Conservation (phyloP, 2,888 invertebrate species). For the Chrysolina oricalcia region DNA sequence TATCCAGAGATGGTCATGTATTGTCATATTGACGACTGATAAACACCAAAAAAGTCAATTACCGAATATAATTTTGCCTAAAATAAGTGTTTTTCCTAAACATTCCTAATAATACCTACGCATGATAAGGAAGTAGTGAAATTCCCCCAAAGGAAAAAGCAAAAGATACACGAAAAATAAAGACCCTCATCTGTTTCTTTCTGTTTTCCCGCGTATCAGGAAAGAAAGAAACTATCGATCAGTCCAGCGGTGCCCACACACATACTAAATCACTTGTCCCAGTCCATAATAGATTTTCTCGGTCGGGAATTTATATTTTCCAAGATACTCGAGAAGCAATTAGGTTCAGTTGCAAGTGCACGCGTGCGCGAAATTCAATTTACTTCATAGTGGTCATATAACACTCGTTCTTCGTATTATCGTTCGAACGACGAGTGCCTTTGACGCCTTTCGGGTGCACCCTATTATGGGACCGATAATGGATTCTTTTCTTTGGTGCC, state of each 20-base stretch:
- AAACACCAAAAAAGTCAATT: too few species aligned
- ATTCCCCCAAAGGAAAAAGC: too few species aligned
- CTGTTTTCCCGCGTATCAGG: neutral
- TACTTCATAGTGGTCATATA: slow-evolving; percentile 64
- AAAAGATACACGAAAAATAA: neutral
- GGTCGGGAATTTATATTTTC: slow-evolving; percentile 31
- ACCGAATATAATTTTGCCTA: too few species aligned
- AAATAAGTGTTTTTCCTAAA: too few species aligned
- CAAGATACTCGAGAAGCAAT: slow-evolving; percentile 63
- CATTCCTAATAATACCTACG: too few species aligned
- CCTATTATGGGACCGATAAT: slow-evolving; percentile 68
- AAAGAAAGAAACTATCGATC: slow-evolving; percentile 6
- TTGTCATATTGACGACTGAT: too few species aligned
- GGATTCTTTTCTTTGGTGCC: slow-evolving; percentile 58
- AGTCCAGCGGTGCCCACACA: slow-evolving; percentile 20
- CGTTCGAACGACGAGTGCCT: slow-evolving; percentile 46
- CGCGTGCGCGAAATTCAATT: slow-evolving; percentile 69
- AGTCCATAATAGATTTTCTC: slow-evolving; percentile 31
- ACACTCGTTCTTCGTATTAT: slow-evolving; percentile 62
- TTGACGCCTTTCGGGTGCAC: slow-evolving; percentile 57
- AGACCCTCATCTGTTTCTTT: neutral
- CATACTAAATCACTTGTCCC: slow-evolving; percentile 34
- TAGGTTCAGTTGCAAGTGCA: slow-evolving; percentile 61
- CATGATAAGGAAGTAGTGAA: too few species aligned
- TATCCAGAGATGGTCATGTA: too few species aligned